A percentile compares a stretch with the other conserved stretches of the same genome.
phyloP scores from a whole-genome alignment of 2,797 vertebrate species.

The Arctocebus calabarensis region DNA sequence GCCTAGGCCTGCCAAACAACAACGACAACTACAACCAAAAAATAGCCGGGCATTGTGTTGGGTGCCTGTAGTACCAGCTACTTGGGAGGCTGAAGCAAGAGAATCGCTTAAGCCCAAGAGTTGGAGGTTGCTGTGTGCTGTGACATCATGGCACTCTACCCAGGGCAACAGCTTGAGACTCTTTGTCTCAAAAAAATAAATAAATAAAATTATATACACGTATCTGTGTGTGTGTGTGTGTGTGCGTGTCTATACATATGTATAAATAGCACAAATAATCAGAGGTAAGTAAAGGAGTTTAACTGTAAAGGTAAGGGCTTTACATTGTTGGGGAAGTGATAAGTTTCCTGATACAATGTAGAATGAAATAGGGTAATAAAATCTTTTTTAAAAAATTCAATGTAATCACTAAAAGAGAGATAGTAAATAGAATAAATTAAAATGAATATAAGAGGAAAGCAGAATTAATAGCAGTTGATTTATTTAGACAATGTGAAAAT shows the following conservation, averaged over 20 bases:
- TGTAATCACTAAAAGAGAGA: neutral
- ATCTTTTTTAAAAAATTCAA: neutral
- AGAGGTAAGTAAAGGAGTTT: neutral
- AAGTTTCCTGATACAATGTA: neutral
- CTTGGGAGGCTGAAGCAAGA: no score
- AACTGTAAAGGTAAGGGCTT: neutral
- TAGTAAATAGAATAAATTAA: neutral
- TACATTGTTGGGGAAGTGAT: neutral
- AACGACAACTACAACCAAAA: no score
- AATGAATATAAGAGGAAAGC: neutral
- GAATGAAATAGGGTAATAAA: neutral
- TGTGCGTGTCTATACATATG: neutral
- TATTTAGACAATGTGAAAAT: neutral
- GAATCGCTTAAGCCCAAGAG: no score
- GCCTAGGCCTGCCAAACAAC: no score
- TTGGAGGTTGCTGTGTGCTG: no score
- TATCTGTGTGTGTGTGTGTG: no score
- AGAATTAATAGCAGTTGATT: neutral
- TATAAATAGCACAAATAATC: neutral
- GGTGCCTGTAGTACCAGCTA: no score
- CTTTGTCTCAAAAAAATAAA: no score
- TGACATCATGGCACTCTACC: no score
- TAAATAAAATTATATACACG: no score
- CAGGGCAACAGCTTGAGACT: no score
- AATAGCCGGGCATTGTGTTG: no score